Percentiles rank a stretch among this genome's conserved stretches.
These are phyloP conservation scores for Oenanthe oenanthe DNA, from an alignment of 2,113 vertebrate genomes.

Conservation along the genomic window DNA sequence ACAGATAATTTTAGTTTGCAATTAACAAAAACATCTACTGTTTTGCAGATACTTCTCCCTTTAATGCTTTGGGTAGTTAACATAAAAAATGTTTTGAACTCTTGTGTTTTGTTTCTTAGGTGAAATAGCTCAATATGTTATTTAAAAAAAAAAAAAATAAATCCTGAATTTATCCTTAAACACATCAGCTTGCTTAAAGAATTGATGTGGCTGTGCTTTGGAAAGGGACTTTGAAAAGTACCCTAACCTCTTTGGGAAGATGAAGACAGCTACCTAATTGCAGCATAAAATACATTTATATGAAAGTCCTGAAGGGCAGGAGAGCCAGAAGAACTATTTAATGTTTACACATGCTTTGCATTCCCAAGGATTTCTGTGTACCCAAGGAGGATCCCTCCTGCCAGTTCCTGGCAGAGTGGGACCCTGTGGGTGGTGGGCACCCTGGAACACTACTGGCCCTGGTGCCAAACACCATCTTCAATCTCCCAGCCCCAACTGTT, in stretches of 20 bases:
- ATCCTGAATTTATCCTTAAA: conserved; percentile 7
- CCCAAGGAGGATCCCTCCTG: conserved; percentile 1
- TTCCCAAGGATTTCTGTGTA: neutral
- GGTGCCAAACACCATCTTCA: neutral
- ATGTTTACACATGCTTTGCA: conserved; percentile 50
- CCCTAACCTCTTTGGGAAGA: neutral
- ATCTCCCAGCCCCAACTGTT: neutral
- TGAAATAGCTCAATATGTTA: neutral
- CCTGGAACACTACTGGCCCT: accelerated
- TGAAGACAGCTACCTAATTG: neutral
- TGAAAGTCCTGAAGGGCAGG: neutral
- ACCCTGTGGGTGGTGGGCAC: neutral
- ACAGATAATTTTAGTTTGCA: neutral
- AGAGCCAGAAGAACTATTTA: neutral
- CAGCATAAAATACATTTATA: neutral
- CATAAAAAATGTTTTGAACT: neutral
- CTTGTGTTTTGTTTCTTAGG: neutral
- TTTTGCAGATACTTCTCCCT: neutral
- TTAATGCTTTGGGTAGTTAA: neutral
- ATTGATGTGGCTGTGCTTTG: neutral
- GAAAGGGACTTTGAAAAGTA: neutral
- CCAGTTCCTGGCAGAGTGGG: neutral
- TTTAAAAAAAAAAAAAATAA: neutral
- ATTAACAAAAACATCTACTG: neutral
- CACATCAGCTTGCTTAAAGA: neutral